Conservation (phyloP, 2,797 vertebrate species). For the Tauraco hartlaubi region DNA sequence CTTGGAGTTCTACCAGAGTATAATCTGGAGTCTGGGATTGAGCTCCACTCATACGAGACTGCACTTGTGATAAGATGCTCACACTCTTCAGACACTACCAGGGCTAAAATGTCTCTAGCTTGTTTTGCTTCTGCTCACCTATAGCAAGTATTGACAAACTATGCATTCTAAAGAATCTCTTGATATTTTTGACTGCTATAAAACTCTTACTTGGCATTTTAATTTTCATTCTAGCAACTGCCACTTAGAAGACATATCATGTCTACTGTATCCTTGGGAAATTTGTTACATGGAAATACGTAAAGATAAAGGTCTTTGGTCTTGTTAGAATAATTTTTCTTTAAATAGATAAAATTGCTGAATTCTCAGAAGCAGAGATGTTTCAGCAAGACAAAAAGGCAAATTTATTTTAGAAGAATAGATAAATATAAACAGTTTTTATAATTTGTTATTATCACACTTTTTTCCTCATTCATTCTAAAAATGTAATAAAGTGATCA, state of each 20-base stretch:
- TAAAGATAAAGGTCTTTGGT: background rate
- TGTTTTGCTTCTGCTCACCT: background rate
- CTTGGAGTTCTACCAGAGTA: background rate
- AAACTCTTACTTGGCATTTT: background rate
- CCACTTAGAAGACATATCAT: background rate
- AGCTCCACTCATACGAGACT: background rate
- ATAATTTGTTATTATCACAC: background rate
- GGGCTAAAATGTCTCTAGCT: background rate
- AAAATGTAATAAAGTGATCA: background rate
- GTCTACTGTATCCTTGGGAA: background rate
- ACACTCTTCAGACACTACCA: background rate
- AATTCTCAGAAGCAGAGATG: background rate
- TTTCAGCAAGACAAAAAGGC: background rate
- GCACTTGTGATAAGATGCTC: fast-evolving
- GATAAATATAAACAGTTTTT: background rate
- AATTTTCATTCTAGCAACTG: background rate
- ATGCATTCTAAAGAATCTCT: background rate
- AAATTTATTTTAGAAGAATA: background rate
- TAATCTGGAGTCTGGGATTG: background rate
- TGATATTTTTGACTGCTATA: background rate
- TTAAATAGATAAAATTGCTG: background rate
- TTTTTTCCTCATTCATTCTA: background rate
- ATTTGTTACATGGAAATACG: background rate
- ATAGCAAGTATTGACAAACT: background rate
- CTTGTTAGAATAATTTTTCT: background rate